These are phyloP conservation scores for Bembecia ichneumoniformis DNA, from an alignment of 2,888 invertebrate genomes.

Conservation along the genomic window DNA sequence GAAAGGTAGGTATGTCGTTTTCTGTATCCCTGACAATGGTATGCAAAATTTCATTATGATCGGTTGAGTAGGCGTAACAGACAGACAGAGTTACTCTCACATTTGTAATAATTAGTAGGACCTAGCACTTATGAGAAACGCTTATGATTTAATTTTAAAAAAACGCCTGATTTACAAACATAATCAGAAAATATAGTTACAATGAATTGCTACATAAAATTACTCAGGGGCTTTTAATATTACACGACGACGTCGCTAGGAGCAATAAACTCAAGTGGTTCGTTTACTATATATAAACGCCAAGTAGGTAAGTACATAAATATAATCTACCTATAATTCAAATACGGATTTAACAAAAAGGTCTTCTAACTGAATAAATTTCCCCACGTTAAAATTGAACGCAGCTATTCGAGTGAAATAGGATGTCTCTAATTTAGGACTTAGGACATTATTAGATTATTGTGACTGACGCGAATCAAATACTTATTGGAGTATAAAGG, in stretches of 20 bases:
- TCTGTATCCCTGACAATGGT: too few relatives aligned
- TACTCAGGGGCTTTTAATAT: neutral
- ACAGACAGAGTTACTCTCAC: too few relatives aligned
- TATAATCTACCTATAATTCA: neutral
- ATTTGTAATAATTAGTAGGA: too few relatives aligned
- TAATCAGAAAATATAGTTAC: too few relatives aligned
- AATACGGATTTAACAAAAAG: neutral
- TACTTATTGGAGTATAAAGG: neutral
- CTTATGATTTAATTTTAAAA: too few relatives aligned
- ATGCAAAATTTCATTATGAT: too few relatives aligned
- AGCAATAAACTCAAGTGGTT: neutral
- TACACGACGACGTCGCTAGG: neutral
- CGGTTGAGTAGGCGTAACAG: too few relatives aligned
- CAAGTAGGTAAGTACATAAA: neutral
- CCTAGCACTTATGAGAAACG: too few relatives aligned
- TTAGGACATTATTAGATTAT: too few relatives aligned
- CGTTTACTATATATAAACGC: neutral
- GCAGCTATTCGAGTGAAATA: neutral
- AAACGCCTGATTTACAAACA: too few relatives aligned
- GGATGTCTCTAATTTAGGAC: neutral
- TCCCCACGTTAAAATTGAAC: neutral
- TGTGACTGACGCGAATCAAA: neutral
- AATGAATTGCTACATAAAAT: neutral
- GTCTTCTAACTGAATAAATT: neutral
- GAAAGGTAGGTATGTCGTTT: too few relatives aligned